Percentiles rank a stretch among this genome's conserved stretches.
These are phyloP conservation scores for Dioctria linearis DNA, from an alignment of 2,888 invertebrate genomes.

Conservation along the genomic window DNA sequence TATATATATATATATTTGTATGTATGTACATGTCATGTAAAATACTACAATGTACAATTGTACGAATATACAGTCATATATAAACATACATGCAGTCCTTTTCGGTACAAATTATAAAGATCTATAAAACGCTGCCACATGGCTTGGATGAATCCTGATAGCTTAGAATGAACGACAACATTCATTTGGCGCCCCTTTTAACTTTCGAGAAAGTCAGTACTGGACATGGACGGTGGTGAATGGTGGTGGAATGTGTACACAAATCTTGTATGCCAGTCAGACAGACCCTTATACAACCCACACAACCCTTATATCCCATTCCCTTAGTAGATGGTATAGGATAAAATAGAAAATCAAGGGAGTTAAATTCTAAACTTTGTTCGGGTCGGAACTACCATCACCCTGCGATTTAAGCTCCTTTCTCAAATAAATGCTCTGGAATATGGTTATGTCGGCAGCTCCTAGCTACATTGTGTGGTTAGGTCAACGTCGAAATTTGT, in stretches of 20 bases:
- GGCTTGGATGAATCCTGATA: neutral
- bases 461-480: conserved; percentile 43
- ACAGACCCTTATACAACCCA: neutral
- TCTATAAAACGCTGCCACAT: conserved; percentile 2
- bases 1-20: neutral
- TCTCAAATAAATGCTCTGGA: conserved; percentile 46
- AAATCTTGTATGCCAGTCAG: conserved; percentile 10
- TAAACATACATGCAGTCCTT: neutral
- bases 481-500: conserved; percentile 48
- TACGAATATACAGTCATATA: neutral
- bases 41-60: too few relatives aligned
- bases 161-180: neutral
- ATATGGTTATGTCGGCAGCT: conserved; percentile 41
- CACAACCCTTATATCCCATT: neutral
- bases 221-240: neutral
- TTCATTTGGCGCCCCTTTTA: conserved; percentile 3
- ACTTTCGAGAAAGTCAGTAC: conserved; percentile 13
- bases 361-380: conserved; percentile 42
- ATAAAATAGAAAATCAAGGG: conserved; percentile 49
- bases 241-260: conserved; percentile 13
- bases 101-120: neutral
- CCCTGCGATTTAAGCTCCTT: conserved; percentile 44
- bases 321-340: conserved; percentile 34
- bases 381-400: conserved; percentile 1
- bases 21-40: too few relatives aligned